Percentiles rank a stretch among this genome's conserved stretches.
Evolutionary conservation across 2,113 vertebrate species (phyloP).

Genomic region (Cepphus grylle): DNA sequence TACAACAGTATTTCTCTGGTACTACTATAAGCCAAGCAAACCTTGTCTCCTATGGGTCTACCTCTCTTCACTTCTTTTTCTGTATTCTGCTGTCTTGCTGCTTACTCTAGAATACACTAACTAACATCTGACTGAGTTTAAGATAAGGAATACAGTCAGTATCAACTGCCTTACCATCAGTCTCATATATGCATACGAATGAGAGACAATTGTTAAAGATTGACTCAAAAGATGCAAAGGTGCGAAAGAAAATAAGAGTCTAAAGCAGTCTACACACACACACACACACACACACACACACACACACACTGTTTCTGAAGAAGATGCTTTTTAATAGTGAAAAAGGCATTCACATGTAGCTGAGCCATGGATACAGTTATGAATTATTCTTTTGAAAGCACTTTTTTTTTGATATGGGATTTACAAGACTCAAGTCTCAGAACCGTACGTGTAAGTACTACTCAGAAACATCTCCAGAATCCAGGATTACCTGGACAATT

Average conservation of each 20-base stretch:
- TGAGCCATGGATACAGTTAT: neutral
- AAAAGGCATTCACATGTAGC: neutral
- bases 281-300: neutral
- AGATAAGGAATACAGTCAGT: neutral
- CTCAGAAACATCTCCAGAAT: neutral
- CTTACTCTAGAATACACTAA: neutral
- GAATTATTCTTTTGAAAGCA: neutral
- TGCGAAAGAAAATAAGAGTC: neutral
- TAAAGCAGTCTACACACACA: neutral
- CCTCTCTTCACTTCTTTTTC: neutral
- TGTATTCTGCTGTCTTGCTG: neutral
- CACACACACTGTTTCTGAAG: neutral
- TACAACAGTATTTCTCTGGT: neutral
- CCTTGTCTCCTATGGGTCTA: neutral
- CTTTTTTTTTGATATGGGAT: neutral
- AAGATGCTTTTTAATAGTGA: neutral
- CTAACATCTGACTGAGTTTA: neutral
- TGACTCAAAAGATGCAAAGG: neutral
- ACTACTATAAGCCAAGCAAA: neutral
- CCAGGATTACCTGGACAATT: neutral
- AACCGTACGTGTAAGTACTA: neutral
- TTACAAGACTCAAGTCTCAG: neutral
- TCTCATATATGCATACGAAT: neutral
- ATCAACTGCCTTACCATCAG: neutral
- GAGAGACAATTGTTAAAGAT: neutral